Base-by-base conservation (phyloP, 2,888 invertebrate genomes). In the Tetrapedia diversipes region DNA sequence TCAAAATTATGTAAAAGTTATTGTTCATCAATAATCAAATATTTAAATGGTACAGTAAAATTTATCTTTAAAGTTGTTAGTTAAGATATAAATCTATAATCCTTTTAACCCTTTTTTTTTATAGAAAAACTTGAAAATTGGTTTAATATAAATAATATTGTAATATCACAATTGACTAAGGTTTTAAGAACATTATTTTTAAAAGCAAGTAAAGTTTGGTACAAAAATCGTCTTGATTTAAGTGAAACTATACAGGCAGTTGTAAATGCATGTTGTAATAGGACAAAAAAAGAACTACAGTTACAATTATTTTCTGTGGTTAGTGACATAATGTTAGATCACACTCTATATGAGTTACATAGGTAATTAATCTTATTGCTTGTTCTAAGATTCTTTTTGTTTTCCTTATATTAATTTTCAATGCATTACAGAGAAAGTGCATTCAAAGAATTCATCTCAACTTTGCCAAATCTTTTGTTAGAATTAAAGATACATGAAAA, bases 41-140 rank as follows among this genome's bases (percentile, higher is more conserved):
- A 94, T 86, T 90, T 94, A 79, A 93, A 92, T 83, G 94, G 93
- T 91, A 91, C 1, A 10, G 14, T 14, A 57, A 29, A 27, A 51
- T 39, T 4, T 27, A 37, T 34, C 11, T 24, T 49, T 24, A n/a
- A 19, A 45, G 0, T 64, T 51, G 7, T 11, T 11, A 4, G 16
- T 90, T 45, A 47, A 51, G 11, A 19, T 47, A 6, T 14, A 1
- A 4, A 34, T 11, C 22, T n/a, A 24, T 39, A 11, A n/a, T n/a
- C n/a, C n/a, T 14, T 7, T 32, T 43, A 11, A 19, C n/a, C 39
- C 29, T 22, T 53, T 39, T 59, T n/a, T 37, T 41, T 74, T 69
- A 53, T 70, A 91, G 91, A 86, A 53, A 86, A 73, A 82, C 61
- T 91, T 29, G 82, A 82, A 61, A 81, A 81, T 57, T 91, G 88